phyloP scores from a whole-genome alignment of 2,797 vertebrate genomes.

The Lateolabrax maculatus region DNA sequence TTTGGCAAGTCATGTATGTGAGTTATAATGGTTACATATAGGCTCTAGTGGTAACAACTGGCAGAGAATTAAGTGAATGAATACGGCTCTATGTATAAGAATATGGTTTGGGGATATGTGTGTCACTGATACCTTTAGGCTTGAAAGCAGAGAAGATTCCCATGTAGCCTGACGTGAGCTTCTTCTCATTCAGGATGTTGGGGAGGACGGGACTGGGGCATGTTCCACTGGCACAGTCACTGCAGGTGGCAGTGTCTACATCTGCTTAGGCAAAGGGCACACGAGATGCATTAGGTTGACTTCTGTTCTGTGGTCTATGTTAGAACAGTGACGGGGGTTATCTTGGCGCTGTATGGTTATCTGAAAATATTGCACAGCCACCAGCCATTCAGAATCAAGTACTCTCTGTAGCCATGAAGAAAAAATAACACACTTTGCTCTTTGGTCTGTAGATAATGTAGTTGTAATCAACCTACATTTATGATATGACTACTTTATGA shows the following conservation, averaged over 20 bases:
- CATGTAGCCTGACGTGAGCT: conserved; percentile 87
- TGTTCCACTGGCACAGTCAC: conserved; percentile 75
- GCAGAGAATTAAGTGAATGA: too few species aligned
- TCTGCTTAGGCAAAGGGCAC: conserved; percentile 58
- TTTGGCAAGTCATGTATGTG: background rate
- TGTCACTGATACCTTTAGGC: conserved; percentile 74
- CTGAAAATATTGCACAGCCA: background rate
- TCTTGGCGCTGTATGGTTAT: background rate
- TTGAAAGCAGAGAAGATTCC: conserved; percentile 73
- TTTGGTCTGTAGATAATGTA: background rate
- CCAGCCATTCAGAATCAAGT: background rate
- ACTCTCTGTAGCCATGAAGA: background rate
- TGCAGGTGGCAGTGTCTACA: conserved; percentile 78
- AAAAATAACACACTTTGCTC: background rate
- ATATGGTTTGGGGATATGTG: background rate
- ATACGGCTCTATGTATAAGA: background rate
- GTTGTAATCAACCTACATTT: background rate
- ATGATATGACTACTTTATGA: background rate
- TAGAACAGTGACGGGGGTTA: background rate
- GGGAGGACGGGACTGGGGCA: conserved; percentile 78
- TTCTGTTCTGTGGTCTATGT: background rate
- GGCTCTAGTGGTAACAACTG: background rate
- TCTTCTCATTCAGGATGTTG: conserved; percentile 74
- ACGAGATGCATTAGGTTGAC: background rate
- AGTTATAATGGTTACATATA: background rate